Base-by-base conservation (phyloP, 2,888 invertebrate species). In the Thecocarcelia acutangulata region DNA sequence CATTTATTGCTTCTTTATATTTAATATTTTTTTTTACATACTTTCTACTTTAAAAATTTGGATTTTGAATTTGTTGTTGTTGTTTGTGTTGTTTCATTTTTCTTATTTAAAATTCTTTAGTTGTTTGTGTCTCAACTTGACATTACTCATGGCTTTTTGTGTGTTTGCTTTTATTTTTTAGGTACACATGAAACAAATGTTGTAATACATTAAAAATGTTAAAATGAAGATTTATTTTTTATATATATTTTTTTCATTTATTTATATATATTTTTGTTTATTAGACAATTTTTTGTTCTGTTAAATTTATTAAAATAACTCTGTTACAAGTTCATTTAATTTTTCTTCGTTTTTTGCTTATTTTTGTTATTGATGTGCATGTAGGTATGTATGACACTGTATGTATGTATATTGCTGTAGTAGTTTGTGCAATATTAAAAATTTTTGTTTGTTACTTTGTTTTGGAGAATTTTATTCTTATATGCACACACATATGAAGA, bases 111-210 rank as follows among this genome's bases (percentile, higher is more conserved):
- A 56, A 70, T 72, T 56, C 40, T 58, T 58, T 44, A 64, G 73
- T 80, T 74, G 69, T 75, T 66, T 61, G 54, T 66, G 58, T 59
- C 61, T 76, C 52, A 76, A 75, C 80, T 83, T 75, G 82, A 82
- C 82, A 78, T 82, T 82, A 74, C 82, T 82, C 78, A 78, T 76
- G 77, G 61, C 66, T 78, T 78, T 83, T 75, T 79, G 56, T 64
- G 28, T 64, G 19, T 72, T 78, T 74, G 69, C 52, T 69, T 50
- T 42, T 24, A 58, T 28, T 19, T 15, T 61, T 40, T 44, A 56
- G n/a, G 37, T 52, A 48, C 19, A 58, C 19, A 48, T 46, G 48
- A 12, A 37, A 11, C n/a, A 1, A 48, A 48, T 28, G 15, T 63
- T 48, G 33, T 48, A 63, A 72, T 24, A 11, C 44, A 4, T 52